These are phyloP conservation scores for Dysmachus trigonus DNA, from an alignment of 2,888 invertebrate genomes.

Conservation along the genomic window DNA sequence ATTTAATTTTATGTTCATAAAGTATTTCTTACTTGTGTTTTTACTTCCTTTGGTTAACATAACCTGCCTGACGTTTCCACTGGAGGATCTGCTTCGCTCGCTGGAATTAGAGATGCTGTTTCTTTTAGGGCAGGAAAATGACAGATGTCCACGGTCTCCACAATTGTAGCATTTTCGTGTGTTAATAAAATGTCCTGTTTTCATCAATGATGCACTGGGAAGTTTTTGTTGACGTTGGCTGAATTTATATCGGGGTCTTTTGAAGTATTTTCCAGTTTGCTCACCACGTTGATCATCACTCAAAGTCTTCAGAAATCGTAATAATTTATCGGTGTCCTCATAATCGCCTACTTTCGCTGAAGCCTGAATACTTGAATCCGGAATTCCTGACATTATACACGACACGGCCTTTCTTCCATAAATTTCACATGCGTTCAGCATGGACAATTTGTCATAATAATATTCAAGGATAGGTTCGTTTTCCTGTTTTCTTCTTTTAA, in stretches of 20 bases:
- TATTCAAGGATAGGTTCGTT: slow-evolving; percentile 38
- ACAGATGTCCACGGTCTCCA: background rate
- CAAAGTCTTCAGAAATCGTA: slow-evolving; percentile 39
- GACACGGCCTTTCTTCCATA: slow-evolving; percentile 28
- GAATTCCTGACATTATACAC: slow-evolving; percentile 42
- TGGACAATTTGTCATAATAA: slow-evolving; percentile 46
- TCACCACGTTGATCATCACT: background rate
- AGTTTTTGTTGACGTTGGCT: background rate
- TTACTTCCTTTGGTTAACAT: background rate
- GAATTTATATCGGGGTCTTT: background rate
- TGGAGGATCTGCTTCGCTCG: background rate
- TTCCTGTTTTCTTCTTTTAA: background rate
- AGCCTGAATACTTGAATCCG: slow-evolving; percentile 19
- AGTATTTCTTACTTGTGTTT: slow-evolving; percentile 21
- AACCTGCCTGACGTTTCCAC: background rate
- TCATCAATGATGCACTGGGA: background rate
- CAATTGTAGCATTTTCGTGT: background rate
- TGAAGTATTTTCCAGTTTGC: background rate
- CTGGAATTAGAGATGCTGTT: background rate
- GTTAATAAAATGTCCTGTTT: too few relatives aligned
- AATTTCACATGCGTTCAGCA: slow-evolving; percentile 33
- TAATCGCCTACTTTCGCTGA: slow-evolving; percentile 41
- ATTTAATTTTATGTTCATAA: slow-evolving; percentile 27
- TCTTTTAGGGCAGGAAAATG: background rate
- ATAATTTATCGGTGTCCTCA: slow-evolving; percentile 37